Evolutionary conservation across 2,797 vertebrate species (phyloP).

Genomic region (Dicrostonyx torquatus): DNA sequence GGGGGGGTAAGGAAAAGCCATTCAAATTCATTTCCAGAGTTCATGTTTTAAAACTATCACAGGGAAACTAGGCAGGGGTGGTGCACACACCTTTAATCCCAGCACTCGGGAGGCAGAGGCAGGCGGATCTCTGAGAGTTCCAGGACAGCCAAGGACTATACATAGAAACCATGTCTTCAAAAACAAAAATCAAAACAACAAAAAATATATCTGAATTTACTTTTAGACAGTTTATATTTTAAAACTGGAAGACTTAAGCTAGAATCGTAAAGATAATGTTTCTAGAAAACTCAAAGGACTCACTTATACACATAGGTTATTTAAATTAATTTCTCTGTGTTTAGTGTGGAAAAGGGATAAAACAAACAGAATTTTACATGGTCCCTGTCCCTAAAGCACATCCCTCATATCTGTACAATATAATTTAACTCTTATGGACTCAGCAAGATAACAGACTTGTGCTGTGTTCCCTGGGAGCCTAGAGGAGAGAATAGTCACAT

Average conservation of each 20-base stretch:
- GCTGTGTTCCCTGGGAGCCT: neutral
- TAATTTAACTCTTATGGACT: neutral
- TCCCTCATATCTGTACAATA: neutral
- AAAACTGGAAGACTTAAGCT: constrained; percentile 24
- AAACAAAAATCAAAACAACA: neutral
- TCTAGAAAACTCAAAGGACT: constrained; percentile 21
- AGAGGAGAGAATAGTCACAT: neutral
- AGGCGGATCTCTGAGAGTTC: neutral
- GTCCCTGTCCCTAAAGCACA: neutral
- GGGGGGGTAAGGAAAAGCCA: neutral
- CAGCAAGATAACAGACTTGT: neutral
- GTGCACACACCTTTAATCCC: neutral
- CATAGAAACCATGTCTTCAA: neutral
- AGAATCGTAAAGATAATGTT: neutral
- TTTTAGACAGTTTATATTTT: constrained; percentile 18
- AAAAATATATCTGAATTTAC: neutral
- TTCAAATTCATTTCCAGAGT: neutral
- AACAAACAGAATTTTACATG: neutral
- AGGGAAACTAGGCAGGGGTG: neutral
- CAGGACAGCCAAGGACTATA: neutral
- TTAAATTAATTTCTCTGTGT: neutral
- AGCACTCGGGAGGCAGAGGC: neutral
- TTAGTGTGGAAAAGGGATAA: neutral
- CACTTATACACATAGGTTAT: neutral
- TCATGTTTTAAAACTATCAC: neutral